phyloP scores from a whole-genome alignment of 2,113 vertebrate genomes.

The Choloepus hoffmanni region DNA sequence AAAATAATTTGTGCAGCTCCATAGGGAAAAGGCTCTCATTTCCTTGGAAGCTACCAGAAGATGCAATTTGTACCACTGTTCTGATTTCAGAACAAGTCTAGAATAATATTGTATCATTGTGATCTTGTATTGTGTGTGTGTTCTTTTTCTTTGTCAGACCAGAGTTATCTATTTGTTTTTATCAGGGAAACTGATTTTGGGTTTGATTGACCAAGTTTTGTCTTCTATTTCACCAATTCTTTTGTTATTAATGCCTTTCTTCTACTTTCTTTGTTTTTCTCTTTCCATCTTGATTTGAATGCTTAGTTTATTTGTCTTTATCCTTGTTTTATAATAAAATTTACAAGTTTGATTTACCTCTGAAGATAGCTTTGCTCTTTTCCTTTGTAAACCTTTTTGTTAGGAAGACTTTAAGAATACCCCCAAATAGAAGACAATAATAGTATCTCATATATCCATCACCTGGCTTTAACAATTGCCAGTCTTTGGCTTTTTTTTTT shows the following conservation, averaged over 20 bases:
- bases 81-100: neutral
- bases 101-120: neutral
- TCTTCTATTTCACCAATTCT: neutral
- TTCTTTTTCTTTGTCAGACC: neutral
- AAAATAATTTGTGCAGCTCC: constrained; percentile 51
- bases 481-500: neutral
- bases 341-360: neutral
- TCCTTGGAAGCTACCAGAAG: constrained; percentile 58
- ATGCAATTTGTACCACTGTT: neutral
- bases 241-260: neutral
- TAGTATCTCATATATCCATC: neutral
- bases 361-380: neutral
- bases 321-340: neutral
- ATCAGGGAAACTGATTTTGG: neutral
- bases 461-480: neutral
- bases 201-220: neutral
- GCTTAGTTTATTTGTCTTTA: neutral
- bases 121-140: neutral
- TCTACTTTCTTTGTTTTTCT: neutral
- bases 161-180: neutral
- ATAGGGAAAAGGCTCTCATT: neutral
- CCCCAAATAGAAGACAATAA: neutral
- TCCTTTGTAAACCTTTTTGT: neutral
- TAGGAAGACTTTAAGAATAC: neutral
- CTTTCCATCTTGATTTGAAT: neutral